Evolutionary conservation across 2,113 vertebrate species (phyloP), one percentile per base, ranked within the genome.

Genomic region (Entelurus aequoreus): DNA sequence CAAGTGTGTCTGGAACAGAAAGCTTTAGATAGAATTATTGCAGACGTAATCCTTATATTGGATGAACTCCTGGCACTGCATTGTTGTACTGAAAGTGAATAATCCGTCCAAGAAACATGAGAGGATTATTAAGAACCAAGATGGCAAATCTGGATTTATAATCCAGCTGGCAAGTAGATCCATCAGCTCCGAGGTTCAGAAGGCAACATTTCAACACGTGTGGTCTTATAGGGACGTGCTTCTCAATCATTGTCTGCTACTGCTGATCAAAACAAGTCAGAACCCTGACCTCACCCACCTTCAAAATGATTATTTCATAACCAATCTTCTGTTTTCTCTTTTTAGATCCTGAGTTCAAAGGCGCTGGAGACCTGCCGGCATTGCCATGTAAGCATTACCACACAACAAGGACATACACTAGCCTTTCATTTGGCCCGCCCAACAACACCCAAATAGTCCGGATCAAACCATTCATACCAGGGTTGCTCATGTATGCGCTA

Each of bases 281-380:
- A 28, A 28, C 28, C 28, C 28, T 28, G 3, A 28, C 28, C 28
- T 28, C 28, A 28, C 28, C 28, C 28, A 28, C 28, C 28, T 28
- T 28, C 28, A 28, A 28, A 28, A 28, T 28, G 28, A 28, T 28
- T 28, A 28, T 42, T 52, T 28, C 36, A 44, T 48, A 2, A 10
- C 1, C 19, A 13, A 51, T 65, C 36, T 67, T 28, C 37, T 6
- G 3, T 81, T 6, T 60, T 81, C 5, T 75, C 77, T 86, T 91
- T 93, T 78, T 88, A 99, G 96, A 99, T 90, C 94, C 95, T 4
- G 96, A 98, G 79, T 99, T 99, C 85, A 93, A 94, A 88, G 92
- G 92, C 61, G 79, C 93, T 60, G 94, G 92, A 0, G 86, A 82
- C 75, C 90, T 94, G 81, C 93, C 96, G 67, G 90, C 92, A 69